These are phyloP conservation scores for Macrosteles quadrilineatus DNA, from an alignment of 1,140 invertebrate genomes.

Conservation along the genomic window DNA sequence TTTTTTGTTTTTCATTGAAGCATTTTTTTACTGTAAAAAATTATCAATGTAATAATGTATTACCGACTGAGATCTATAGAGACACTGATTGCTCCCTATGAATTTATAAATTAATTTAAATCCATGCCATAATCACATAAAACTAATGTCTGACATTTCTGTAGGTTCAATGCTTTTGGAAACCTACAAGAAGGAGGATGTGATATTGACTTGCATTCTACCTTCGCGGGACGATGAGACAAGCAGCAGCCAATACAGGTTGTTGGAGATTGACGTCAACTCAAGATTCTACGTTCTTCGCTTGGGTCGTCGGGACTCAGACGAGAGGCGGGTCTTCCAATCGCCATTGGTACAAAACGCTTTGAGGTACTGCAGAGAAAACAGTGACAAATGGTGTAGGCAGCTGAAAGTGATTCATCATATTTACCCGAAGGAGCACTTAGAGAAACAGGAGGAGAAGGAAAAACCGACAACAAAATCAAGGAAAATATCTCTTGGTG, in stretches of 20 bases:
- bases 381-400: constrained; percentile 37
- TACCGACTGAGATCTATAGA: too few relatives aligned
- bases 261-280: constrained; percentile 42
- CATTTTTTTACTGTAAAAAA: too few relatives aligned
- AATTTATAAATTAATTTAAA: too few relatives aligned
- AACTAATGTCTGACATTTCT: too few relatives aligned
- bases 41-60: too few relatives aligned
- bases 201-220: constrained; percentile 40
- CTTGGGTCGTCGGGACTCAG: constrained; percentile 25
- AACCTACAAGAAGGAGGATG: constrained; percentile 41
- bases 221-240: constrained; percentile 19
- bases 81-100: too few relatives aligned
- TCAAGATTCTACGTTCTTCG: constrained; percentile 36
- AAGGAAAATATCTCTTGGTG: constrained; percentile 35
- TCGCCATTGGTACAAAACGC: constrained; percentile 36
- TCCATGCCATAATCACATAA: too few relatives aligned
- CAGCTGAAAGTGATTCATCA: constrained; percentile 41
- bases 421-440: constrained; percentile 34
- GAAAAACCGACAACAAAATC: constrained; percentile 29
- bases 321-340: constrained; percentile 36
- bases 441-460: neutral
- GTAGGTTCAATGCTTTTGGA: constrained; percentile 43
- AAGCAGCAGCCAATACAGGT: constrained; percentile 26
- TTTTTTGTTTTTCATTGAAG: too few relatives aligned
- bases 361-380: constrained; percentile 33